Evolutionary conservation across 2,113 vertebrate genomes (phyloP).

Genomic region (Salvelinus fontinalis): DNA sequence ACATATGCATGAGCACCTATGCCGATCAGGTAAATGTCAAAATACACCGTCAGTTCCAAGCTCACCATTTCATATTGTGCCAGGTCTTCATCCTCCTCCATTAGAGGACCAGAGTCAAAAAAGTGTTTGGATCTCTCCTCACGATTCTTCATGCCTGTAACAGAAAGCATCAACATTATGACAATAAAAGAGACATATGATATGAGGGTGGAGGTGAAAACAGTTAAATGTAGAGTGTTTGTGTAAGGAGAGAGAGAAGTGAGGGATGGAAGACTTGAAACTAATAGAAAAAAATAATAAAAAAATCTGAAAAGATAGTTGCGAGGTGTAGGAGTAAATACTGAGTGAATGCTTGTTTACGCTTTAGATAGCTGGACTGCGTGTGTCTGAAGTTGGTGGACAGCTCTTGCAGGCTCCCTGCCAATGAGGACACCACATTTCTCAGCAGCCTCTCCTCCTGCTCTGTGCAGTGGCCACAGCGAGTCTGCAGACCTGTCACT

Average conservation of each 20-base stretch:
- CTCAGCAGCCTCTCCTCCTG: slow-evolving; percentile 90
- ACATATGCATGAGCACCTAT: too few relatives aligned
- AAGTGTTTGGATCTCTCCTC: slow-evolving; percentile 97
- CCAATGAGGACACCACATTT: slow-evolving; percentile 93
- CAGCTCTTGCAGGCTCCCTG: slow-evolving; percentile 92
- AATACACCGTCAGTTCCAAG: neutral
- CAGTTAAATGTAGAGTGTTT: neutral
- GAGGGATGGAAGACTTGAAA: neutral
- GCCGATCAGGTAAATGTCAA: neutral
- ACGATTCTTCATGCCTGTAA: slow-evolving; percentile 93
- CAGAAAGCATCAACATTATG: slow-evolving; percentile 17
- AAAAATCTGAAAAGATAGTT: neutral
- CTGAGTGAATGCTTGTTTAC: slow-evolving; percentile 71
- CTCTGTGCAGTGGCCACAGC: slow-evolving; percentile 83
- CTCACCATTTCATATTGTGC: slow-evolving; percentile 88
- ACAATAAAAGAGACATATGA: neutral
- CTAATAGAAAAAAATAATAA: neutral
- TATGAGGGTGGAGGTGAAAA: neutral
- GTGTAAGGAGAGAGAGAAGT: neutral
- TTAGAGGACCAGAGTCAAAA: slow-evolving; percentile 91
- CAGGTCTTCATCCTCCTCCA: slow-evolving; percentile 91
- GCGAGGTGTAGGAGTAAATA: neutral
- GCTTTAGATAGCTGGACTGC: slow-evolving; percentile 94
- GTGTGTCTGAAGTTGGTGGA: slow-evolving; percentile 91
- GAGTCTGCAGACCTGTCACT: slow-evolving; percentile 85